phyloP scores from a whole-genome alignment of 2,888 invertebrate species.

The Ryuthela nishihirai region DNA sequence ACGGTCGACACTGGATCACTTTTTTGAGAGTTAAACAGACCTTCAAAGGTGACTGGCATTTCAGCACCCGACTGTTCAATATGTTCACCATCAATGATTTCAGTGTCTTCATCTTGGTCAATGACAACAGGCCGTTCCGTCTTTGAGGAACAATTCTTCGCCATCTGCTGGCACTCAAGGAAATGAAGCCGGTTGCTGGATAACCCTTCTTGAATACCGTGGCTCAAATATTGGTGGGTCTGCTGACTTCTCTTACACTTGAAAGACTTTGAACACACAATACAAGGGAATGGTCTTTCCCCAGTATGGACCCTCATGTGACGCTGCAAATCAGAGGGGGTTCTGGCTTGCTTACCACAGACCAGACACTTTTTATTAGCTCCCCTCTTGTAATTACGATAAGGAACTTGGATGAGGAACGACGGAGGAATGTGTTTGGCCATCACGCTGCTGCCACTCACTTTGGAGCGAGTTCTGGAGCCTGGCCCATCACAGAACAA shows the following conservation, averaged over 20 bases:
- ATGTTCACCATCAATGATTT: slow-evolving; percentile 31
- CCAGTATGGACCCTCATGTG: slow-evolving; percentile 39
- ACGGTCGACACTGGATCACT: slow-evolving; percentile 3
- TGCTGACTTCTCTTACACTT: slow-evolving; percentile 33
- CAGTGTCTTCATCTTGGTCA: slow-evolving; percentile 36
- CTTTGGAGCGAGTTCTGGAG: slow-evolving; percentile 21
- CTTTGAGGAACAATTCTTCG: too few relatives aligned
- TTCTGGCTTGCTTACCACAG: slow-evolving; percentile 30
- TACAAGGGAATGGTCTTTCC: slow-evolving; percentile 31
- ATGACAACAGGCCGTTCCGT: not conserved
- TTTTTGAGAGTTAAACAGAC: slow-evolving; percentile 16
- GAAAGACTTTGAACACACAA: slow-evolving; percentile 34
- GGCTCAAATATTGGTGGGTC: slow-evolving; percentile 35
- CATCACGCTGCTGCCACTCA: slow-evolving; percentile 1
- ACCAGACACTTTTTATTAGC: slow-evolving; percentile 32
- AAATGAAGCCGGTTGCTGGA: slow-evolving; percentile 26
- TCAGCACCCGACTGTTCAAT: slow-evolving; percentile 22
- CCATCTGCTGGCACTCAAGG: slow-evolving; percentile 21
- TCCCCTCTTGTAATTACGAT: slow-evolving; percentile 15
- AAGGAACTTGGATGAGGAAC: slow-evolving; percentile 19
- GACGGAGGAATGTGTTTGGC: slow-evolving; percentile 20
- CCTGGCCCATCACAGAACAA: slow-evolving; percentile 1
- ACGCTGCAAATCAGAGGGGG: slow-evolving; percentile 34
- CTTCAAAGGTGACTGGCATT: slow-evolving; percentile 25
- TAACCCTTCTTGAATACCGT: slow-evolving; percentile 34